These are phyloP conservation scores for Drosophila sechellia DNA, from an alignment of 1,140 invertebrate genomes.

Conservation along the genomic window DNA sequence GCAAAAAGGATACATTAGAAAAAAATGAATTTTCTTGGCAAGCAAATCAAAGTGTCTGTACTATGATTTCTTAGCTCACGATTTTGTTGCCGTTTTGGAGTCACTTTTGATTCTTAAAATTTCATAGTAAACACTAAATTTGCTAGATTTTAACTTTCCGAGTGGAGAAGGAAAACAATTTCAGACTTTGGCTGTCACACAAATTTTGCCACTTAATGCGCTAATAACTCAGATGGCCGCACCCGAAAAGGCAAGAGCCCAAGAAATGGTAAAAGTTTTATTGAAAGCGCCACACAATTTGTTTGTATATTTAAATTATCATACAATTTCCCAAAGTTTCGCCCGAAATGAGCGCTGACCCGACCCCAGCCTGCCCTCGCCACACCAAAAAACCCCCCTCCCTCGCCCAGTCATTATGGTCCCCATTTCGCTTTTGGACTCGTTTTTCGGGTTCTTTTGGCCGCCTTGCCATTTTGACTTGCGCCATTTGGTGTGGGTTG, in stretches of 20 bases:
- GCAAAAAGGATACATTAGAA: no score
- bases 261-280: slow-evolving; percentile 81
- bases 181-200: slow-evolving; percentile 36
- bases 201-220: slow-evolving; percentile 67
- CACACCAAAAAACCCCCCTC: not conserved
- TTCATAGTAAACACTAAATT: no score
- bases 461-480: slow-evolving; percentile 54
- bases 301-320: slow-evolving; percentile 83
- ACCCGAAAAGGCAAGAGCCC: slow-evolving; percentile 16
- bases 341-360: slow-evolving; percentile 62
- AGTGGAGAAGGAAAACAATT: slow-evolving; percentile 24
- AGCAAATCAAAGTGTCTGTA: no score
- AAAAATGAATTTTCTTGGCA: not conserved
- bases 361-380: slow-evolving; percentile 3
- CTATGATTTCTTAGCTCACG: no score
- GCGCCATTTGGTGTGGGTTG: slow-evolving; percentile 48
- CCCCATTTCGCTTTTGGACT: slow-evolving; percentile 22
- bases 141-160: not conserved
- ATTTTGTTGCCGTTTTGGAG: no score
- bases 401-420: slow-evolving; percentile 8
- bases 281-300: slow-evolving; percentile 82
- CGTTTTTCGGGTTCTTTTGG: slow-evolving; percentile 21
- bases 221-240: slow-evolving; percentile 71
- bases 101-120: no score
- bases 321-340: slow-evolving; percentile 75